Conservation (phyloP, 2,113 vertebrate genomes). For the Uropsilus gracilis region DNA sequence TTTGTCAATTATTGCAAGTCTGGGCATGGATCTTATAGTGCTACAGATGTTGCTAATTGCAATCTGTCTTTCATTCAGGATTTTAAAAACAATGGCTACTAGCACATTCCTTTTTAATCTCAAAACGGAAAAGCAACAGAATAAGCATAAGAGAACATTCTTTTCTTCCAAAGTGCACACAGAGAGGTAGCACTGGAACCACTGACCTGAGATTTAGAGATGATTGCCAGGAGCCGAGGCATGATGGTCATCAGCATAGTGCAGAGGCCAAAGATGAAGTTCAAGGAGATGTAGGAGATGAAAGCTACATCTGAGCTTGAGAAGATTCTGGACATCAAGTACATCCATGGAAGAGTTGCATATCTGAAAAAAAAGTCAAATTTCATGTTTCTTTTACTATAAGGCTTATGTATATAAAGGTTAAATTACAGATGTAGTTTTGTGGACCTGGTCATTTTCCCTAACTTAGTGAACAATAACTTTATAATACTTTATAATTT, state of each 20-base stretch:
- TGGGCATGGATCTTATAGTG: fast-evolving
- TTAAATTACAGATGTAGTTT: fast-evolving
- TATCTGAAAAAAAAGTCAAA: constrained; percentile 79
- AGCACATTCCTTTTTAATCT: background rate
- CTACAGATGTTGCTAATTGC: too few species aligned
- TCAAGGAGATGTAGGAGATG: constrained; percentile 84
- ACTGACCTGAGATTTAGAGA: constrained; percentile 84
- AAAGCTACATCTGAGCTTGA: constrained; percentile 85
- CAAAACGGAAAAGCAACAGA: background rate
- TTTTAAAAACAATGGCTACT: background rate
- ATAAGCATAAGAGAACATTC: fast-evolving
- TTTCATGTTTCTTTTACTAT: fast-evolving
- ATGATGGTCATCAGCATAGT: constrained; percentile 86
- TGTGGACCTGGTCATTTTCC: fast-evolving
- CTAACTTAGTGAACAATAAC: too few species aligned
- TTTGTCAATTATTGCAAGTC: background rate
- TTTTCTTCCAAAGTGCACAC: fast-evolving
- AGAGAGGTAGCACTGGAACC: fast-evolving
- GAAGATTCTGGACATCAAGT: constrained; percentile 85
- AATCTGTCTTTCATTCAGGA: background rate
- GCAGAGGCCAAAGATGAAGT: constrained; percentile 86
- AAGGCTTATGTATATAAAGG: fast-evolving
- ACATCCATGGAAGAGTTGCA: constrained; percentile 86
- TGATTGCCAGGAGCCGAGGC: constrained; percentile 82
- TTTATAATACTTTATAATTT: background rate